A percentile compares a stretch with the other conserved stretches of the same genome.
phyloP scores from a whole-genome alignment of 2,797 vertebrate species.

The Glyptemys insculpta region DNA sequence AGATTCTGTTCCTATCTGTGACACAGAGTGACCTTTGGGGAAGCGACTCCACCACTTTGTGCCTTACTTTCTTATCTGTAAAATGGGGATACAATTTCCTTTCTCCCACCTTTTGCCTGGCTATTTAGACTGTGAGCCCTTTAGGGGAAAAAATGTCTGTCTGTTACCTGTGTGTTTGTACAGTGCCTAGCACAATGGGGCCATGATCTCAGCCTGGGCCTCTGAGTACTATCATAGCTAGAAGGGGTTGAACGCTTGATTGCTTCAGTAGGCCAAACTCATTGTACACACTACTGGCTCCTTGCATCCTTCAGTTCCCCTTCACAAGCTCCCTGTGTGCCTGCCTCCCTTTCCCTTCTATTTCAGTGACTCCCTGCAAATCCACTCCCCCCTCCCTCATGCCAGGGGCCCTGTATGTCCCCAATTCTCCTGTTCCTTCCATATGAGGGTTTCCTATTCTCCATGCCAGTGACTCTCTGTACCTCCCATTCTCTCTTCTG shows the following conservation, averaged over 20 bases:
- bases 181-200: background rate
- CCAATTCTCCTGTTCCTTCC: background rate
- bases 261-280: background rate
- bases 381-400: background rate
- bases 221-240: background rate
- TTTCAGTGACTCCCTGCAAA: background rate
- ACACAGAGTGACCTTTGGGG: slow-evolving; percentile 9
- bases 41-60: background rate
- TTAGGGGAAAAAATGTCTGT: background rate
- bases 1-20: background rate
- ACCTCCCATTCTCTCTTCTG: background rate
- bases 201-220: background rate
- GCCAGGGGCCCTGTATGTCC: too few species aligned
- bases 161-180: background rate
- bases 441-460: background rate
- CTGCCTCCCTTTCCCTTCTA: background rate
- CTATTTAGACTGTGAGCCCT: background rate
- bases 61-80: background rate
- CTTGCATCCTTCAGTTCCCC: background rate
- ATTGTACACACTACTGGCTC: background rate
- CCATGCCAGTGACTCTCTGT: background rate
- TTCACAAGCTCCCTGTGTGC: background rate
- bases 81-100: background rate
- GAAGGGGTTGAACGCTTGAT: background rate
- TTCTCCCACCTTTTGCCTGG: background rate